Evolutionary conservation across 1,140 invertebrate species (phyloP).

Genomic region (Bemisia tabaci): DNA sequence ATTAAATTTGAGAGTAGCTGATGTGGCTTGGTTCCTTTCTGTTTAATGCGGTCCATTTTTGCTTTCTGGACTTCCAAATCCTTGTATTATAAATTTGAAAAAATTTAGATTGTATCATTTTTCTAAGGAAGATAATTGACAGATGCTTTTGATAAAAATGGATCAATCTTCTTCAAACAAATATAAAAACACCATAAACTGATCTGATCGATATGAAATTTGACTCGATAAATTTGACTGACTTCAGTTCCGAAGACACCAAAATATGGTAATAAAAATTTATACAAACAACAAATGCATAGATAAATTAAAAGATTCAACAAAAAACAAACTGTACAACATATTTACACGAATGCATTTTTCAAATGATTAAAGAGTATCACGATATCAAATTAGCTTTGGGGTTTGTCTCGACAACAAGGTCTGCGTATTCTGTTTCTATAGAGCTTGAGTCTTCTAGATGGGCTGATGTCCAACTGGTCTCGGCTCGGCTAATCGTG

Average conservation of each 20-base stretch:
- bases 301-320: no score
- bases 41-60: no score
- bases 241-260: background rate
- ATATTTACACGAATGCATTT: background rate
- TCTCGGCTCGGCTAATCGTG: background rate
- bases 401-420: background rate
- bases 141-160: background rate
- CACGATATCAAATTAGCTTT: background rate
- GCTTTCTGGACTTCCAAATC: no score
- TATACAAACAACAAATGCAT: background rate
- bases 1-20: no score
- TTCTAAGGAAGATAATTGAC: no score
- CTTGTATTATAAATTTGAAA: no score
- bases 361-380: background rate
- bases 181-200: background rate
- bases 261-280: background rate
- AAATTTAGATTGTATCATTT: no score
- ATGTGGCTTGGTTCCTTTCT: no score
- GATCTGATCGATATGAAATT: background rate
- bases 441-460: background rate
- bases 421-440: background rate
- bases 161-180: background rate
- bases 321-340: background rate
- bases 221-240: background rate
- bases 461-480: background rate